phyloP scores from a whole-genome alignment of 92 coral and sea anemone genomes.

The Porites lobata region DNA sequence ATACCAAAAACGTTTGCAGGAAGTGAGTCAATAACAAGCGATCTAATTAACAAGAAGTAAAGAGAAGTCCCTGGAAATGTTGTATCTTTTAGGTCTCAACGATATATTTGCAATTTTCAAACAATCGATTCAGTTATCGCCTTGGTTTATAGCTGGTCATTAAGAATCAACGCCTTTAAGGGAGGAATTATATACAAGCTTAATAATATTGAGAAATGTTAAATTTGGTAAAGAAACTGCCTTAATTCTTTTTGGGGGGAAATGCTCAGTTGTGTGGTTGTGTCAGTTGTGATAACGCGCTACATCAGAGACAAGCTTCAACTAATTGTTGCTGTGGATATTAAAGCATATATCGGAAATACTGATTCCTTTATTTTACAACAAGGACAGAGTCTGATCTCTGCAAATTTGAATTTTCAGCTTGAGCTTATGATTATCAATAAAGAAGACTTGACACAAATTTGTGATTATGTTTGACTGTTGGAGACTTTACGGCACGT shows the following conservation, averaged over 20 bases:
- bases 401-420: not conserved
- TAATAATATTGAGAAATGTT: not conserved
- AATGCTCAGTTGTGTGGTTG: not conserved
- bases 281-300: slow-evolving; percentile 2
- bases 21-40: too few species aligned
- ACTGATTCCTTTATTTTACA: not conserved
- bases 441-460: too few species aligned
- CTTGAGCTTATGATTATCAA: not conserved
- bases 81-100: too few species aligned
- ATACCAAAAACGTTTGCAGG: too few species aligned
- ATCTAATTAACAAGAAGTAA: too few species aligned
- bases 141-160: not conserved
- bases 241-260: not conserved
- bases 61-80: too few species aligned
- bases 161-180: too few species aligned
- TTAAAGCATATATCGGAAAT: not conserved
- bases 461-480: too few species aligned
- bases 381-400: not conserved
- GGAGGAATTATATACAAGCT: too few species aligned
- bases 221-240: not conserved
- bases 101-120: too few species aligned
- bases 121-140: too few species aligned
- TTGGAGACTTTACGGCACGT: too few species aligned
- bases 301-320: not conserved
- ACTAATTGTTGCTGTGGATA: not conserved